A percentile compares a stretch with the other conserved stretches of the same genome.
Evolutionary conservation across 2,113 vertebrate species (phyloP).

Genomic region (Mustelus asterias): DNA sequence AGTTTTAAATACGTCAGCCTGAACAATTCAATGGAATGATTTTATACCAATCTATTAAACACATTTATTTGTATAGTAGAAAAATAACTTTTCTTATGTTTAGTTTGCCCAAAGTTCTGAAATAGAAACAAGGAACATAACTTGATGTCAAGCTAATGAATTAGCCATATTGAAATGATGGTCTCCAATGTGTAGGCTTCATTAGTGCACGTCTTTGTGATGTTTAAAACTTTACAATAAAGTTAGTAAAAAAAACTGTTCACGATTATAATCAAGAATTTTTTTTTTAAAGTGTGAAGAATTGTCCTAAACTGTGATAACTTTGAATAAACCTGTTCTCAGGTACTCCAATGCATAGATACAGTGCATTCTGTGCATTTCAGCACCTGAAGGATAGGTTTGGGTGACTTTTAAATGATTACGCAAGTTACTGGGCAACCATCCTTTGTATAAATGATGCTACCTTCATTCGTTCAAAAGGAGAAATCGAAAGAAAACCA

Average conservation of each 20-base stretch:
- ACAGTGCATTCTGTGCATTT: not conserved
- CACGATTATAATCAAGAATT: constrained; percentile 27
- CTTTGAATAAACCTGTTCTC: not conserved
- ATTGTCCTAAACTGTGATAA: constrained; percentile 20
- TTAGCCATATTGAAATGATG: constrained; percentile 26
- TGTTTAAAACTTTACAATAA: not conserved
- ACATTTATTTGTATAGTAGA: constrained; percentile 10
- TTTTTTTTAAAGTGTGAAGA: not conserved
- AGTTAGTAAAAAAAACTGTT: not conserved
- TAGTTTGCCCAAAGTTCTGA: constrained; percentile 25
- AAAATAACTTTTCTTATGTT: constrained; percentile 12
- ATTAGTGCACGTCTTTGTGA: not conserved
- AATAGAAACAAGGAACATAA: constrained; percentile 18
- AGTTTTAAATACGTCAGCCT: not conserved
- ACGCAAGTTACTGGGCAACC: not conserved
- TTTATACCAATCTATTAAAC: constrained; percentile 28
- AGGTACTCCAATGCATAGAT: not conserved
- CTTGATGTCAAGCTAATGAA: constrained; percentile 3
- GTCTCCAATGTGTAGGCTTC: constrained; percentile 19
- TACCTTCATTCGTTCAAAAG: not conserved
- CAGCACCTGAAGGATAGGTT: not conserved
- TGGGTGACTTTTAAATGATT: not conserved
- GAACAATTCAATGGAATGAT: not conserved
- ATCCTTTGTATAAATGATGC: not conserved
- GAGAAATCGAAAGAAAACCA: constrained; percentile 23